A percentile compares a stretch with the other conserved stretches of the same genome.
phyloP scores from a whole-genome alignment of 2,797 vertebrate genomes.

The Onychomys torridus region DNA sequence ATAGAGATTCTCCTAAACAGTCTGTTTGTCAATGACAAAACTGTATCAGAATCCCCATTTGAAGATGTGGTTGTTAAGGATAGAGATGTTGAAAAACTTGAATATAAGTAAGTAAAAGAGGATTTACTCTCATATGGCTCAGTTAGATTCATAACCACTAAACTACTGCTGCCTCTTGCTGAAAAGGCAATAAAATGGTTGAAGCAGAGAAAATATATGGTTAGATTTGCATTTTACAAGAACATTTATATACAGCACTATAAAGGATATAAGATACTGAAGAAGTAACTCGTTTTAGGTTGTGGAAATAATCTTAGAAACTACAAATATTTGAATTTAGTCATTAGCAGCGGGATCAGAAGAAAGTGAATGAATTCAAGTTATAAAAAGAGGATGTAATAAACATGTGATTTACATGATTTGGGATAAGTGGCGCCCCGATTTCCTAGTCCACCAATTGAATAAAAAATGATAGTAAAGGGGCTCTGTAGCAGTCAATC shows the following conservation, averaged over 20 bases:
- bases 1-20: not conserved
- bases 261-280: not conserved
- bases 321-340: constrained; percentile 22
- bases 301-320: not conserved
- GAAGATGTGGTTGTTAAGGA: not conserved
- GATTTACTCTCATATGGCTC: not conserved
- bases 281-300: not conserved
- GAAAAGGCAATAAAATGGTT: not conserved
- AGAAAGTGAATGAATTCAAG: not conserved
- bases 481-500: not conserved
- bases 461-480: not conserved
- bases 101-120: not conserved
- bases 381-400: not conserved
- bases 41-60: not conserved
- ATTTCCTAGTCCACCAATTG: not conserved
- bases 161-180: not conserved
- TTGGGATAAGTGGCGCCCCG: not conserved
- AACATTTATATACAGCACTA: not conserved
- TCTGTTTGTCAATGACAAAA: not conserved
- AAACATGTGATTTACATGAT: not conserved
- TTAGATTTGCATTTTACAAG: constrained; percentile 19
- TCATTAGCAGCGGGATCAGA: not conserved
- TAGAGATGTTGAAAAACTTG: not conserved
- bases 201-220: not conserved
- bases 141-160: not conserved